These are phyloP conservation scores for Ophiothrix spiculata DNA, from an alignment of 35 echinoderm and acorn worm genomes.

Conservation along the genomic window DNA sequence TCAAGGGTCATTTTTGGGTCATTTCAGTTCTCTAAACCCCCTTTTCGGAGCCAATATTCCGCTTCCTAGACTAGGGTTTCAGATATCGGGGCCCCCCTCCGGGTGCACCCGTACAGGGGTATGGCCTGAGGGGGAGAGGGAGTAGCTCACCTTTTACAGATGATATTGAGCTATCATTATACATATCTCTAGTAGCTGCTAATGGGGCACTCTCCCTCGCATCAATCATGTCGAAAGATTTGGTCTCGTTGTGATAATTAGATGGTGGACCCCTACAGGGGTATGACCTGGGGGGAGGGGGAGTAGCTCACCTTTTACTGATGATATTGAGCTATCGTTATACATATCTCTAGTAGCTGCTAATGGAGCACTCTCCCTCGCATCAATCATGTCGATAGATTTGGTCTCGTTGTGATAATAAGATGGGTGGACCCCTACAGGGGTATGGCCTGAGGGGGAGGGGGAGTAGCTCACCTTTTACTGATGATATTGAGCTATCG, in stretches of 20 bases:
- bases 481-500: not conserved
- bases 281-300: too few relatives aligned
- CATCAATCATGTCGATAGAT: conserved; percentile 29
- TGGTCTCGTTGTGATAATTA: conserved; percentile 38
- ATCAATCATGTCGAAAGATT: conserved; percentile 28
- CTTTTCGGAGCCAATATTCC: too few relatives aligned
- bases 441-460: too few relatives aligned
- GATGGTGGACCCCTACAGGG: too few relatives aligned
- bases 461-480: too few relatives aligned
- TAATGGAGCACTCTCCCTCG: conserved; percentile 65
- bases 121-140: too few relatives aligned
- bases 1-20: too few relatives aligned
- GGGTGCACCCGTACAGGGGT: too few relatives aligned
- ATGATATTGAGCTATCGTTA: not conserved
- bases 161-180: not conserved
- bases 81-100: too few relatives aligned
- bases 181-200: not conserved
- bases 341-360: not conserved
- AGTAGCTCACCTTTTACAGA: not conserved
- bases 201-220: conserved; percentile 68
- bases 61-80: too few relatives aligned
- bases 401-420: conserved; percentile 37
- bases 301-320: not conserved
- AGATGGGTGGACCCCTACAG: too few relatives aligned
- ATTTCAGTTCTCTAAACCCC: too few relatives aligned